Base-by-base conservation (phyloP, 2,113 vertebrate species). In the Mandrillus leucophaeus region DNA sequence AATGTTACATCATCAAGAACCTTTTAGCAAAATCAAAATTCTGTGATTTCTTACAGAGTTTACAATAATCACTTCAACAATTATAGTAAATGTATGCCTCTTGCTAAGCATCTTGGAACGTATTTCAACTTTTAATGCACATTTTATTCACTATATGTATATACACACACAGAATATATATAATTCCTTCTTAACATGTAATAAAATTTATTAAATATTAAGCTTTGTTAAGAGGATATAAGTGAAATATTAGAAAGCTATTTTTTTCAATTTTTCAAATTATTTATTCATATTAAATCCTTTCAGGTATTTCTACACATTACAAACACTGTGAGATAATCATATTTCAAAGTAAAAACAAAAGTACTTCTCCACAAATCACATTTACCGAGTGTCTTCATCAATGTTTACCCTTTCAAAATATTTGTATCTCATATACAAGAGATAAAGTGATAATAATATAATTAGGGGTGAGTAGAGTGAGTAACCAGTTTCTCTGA, bases 1-100 rank as follows among this genome's bases (percentile, higher is more conserved):
- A 79, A 90, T 20, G 0, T 40, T 75, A 35, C 4, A 12, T 8
- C n/a, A 55, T 88, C 96, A 17, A 95, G 82, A 38, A 61, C 1
- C 80, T 98, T 91, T 94, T 90, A 93, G 52, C 52, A 43, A 91
- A 94, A 82, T 55, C 97, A 25, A 68, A 48, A 76, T 25, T 89
- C 85, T 92, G 30, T 94, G 78, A 35, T 70, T 73, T 87, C 48
- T 86, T 2, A 30, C 35, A 45, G 52, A 61, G 7, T 70, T 8
- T 43, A 35, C 50, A 81, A 57, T 40, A 78, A 25, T 81, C 64
- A 45, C 73, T 84, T 59, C 16, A 83, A 45, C 40, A 76, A 20
- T 80, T 68, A n/a, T 3, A 89, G 52, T 59, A 50, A 93, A 86
- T 43, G 1, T 22, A 23, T 81, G 17, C 73, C 30, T 82, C 8